Evolutionary conservation across 2,888 invertebrate species (phyloP), one percentile per base, ranked within the genome.

Genomic region (Pyrrhosoma nymphula): DNA sequence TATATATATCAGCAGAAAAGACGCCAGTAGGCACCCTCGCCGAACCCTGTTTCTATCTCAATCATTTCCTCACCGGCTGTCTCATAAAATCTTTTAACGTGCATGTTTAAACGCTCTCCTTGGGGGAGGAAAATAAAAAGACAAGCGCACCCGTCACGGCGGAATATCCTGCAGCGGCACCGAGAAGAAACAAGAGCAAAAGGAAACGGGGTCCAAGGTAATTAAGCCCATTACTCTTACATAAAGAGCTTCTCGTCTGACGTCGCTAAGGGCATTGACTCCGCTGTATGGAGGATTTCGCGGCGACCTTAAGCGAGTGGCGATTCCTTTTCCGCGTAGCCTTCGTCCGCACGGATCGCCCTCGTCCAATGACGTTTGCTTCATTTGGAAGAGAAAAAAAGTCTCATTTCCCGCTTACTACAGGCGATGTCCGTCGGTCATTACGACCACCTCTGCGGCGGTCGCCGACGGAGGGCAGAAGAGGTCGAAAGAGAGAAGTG

Each of bases 201-300:
- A 69, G 3, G 69, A 26, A 69, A 69, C 69, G 69, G 69, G 69
- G 18, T 23, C 69, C 69, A 69, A 69, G 69, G 69, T 69, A 69
- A 69, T 69, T 69, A 69, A 69, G 69, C 23, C 69, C 23, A 69
- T 69, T 69, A 69, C 69, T 69, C 69, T 69, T 69, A 69, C 69
- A 69, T 69, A 69, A 69, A 69, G 69, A 69, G 26, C 69, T 69
- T 69, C 2, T 47, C 20, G 69, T 69, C 26, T 69, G 69, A 69
- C 23, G 69, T 69, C 47, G 47, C 1, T 60, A 69, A 26, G 69
- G 69, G 69, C 69, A 69, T 20, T 69, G 69, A 69, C 69, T 69
- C 69, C 69, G 4, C 26, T 26, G 18, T 20, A 47, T 47, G 47
- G 23, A 8, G 69, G 20, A 26, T 26, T 69, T 26, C 26, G 23